Conservation (phyloP, 2,797 vertebrate genomes). For the Sitta carolinensis region DNA sequence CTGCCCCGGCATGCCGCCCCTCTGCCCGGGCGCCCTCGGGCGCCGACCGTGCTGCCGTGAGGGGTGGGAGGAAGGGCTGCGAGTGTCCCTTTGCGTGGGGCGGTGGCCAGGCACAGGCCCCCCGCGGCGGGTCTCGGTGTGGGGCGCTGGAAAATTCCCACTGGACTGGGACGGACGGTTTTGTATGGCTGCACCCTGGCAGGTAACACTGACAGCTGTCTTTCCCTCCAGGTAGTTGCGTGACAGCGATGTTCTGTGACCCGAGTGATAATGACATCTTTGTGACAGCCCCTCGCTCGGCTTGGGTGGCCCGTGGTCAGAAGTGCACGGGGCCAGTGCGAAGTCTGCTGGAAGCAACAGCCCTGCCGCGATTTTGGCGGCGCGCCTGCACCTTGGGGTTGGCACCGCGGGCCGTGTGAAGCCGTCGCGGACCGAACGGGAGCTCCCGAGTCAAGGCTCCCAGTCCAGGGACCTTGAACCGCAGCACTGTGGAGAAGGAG, state of each 20-base stretch:
- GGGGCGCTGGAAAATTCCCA: rapidly evolving
- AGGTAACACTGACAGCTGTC: too few relatives aligned
- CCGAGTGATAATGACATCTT: not conserved
- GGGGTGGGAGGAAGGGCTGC: not conserved
- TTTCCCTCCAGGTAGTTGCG: rapidly evolving
- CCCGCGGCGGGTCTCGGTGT: rapidly evolving
- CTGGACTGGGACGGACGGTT: rapidly evolving
- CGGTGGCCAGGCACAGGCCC: rapidly evolving
- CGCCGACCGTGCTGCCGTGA: rapidly evolving
- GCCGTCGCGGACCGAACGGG: rapidly evolving
- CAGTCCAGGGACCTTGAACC: not conserved
- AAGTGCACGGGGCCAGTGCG: too few relatives aligned
- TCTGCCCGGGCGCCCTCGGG: too few relatives aligned
- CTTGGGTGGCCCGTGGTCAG: rapidly evolving
- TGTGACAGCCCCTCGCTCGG: not conserved
- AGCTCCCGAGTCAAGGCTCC: not conserved
- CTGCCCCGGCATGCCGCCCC: too few relatives aligned
- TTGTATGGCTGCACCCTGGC: rapidly evolving
- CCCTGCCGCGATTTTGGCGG: rapidly evolving
- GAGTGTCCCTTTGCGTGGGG: rapidly evolving
- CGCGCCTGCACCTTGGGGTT: too few relatives aligned
- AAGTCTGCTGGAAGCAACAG: not conserved
- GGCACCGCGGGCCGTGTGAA: not conserved
- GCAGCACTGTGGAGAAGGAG: not conserved
- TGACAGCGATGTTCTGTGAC: not conserved